Evolutionary conservation across 2,888 invertebrate species (phyloP).

Genomic region (Scrobipalpa atriplicella): DNA sequence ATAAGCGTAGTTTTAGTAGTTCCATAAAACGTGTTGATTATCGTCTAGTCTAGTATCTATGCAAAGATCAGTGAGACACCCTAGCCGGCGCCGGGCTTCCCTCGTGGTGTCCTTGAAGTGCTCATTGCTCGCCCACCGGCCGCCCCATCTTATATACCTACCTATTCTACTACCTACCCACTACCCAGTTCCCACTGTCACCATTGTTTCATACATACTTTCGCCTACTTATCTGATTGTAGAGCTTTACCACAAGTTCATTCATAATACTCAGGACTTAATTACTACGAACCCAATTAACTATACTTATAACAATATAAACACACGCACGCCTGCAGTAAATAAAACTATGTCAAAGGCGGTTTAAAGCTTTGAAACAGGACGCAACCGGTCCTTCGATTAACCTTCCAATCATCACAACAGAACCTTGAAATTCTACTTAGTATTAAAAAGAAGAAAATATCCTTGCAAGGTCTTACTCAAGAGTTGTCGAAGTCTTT

Average conservation of each 20-base stretch:
- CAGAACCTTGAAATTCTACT: too few species aligned
- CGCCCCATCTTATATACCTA: slow-evolving; percentile 58
- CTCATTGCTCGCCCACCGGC: slow-evolving; percentile 64
- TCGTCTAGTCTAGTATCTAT: slow-evolving; percentile 42
- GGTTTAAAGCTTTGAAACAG: too few species aligned
- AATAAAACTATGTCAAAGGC: too few species aligned
- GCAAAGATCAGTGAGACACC: slow-evolving; percentile 59
- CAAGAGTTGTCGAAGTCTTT: too few species aligned
- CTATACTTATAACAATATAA: not conserved
- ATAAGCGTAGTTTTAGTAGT: not conserved
- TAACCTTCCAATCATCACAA: too few species aligned
- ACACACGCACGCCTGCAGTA: too few species aligned
- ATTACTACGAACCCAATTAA: slow-evolving; percentile 35
- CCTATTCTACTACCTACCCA: not conserved
- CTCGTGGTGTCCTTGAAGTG: slow-evolving; percentile 63
- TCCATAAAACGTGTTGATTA: slow-evolving; percentile 9
- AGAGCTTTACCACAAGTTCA: slow-evolving; percentile 41
- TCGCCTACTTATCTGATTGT: slow-evolving; percentile 40
- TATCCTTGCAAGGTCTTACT: too few species aligned
- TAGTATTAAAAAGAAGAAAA: too few species aligned
- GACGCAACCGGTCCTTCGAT: too few species aligned
- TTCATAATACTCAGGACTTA: slow-evolving; percentile 40
- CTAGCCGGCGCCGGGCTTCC: slow-evolving; percentile 59
- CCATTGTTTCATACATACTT: slow-evolving; percentile 40
- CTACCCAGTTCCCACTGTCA: slow-evolving; percentile 52